phyloP scores from a whole-genome alignment of 53 echinoderm and acorn worm genomes.

The Paelopatides confundens region DNA sequence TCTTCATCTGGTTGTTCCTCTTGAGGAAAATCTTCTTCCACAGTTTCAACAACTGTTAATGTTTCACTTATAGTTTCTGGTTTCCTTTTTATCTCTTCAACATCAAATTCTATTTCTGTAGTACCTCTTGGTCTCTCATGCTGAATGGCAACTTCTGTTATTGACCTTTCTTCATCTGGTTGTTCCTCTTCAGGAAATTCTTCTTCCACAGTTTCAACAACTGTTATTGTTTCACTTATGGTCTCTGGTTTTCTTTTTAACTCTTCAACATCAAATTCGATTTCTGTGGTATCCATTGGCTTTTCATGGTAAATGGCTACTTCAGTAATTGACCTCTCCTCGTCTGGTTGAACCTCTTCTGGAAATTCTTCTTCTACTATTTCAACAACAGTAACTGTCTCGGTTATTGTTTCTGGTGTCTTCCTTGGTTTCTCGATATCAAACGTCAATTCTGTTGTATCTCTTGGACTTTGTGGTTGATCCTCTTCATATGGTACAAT shows the following conservation, averaged over 20 bases:
- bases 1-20: slow-evolving; percentile 35
- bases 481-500: slow-evolving; percentile 28
- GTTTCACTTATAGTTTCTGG: slow-evolving; percentile 43
- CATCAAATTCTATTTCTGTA: slow-evolving; percentile 34
- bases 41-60: slow-evolving; percentile 49
- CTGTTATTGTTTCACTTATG: slow-evolving; percentile 16
- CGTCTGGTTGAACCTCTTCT: slow-evolving; percentile 18
- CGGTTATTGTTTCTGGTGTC: slow-evolving; percentile 14
- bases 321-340: slow-evolving; percentile 22
- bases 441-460: not conserved
- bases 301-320: slow-evolving; percentile 47
- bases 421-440: slow-evolving; percentile 13
- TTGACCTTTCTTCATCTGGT: slow-evolving; percentile 49
- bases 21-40: slow-evolving; percentile 27
- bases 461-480: slow-evolving; percentile 32
- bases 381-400: slow-evolving; percentile 55
- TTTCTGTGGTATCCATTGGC: not conserved
- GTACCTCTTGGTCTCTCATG: slow-evolving; percentile 23
- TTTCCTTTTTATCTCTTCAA: not conserved
- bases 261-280: slow-evolving; percentile 11
- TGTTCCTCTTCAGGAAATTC: slow-evolving; percentile 46
- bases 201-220: slow-evolving; percentile 41
- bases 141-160: slow-evolving; percentile 52
- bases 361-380: slow-evolving; percentile 31
- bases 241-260: slow-evolving; percentile 5